Conservation (phyloP, 37 sponge, comb jelly and placozoan genomes). For the Crambe crambe region DNA sequence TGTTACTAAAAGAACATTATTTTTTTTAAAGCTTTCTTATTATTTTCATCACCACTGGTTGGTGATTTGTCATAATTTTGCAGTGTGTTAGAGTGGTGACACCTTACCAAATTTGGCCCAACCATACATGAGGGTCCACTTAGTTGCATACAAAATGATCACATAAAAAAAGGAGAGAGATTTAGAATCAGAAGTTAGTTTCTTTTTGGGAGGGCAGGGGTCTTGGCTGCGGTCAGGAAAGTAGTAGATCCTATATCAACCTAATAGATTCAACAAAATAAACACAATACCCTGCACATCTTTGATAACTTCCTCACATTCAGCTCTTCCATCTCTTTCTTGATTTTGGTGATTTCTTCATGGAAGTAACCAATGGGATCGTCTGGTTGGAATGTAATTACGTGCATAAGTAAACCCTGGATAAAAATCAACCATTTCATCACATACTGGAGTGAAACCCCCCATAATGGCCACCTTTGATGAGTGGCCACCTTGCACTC, state of each 20-base stretch:
- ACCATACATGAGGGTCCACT: too few relatives aligned
- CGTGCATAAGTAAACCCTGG: conserved; percentile 67
- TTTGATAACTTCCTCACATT: conserved; percentile 31
- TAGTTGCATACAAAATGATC: neutral
- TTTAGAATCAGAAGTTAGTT: too few relatives aligned
- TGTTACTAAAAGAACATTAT: neutral
- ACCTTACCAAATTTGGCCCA: too few relatives aligned
- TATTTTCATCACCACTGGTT: neutral
- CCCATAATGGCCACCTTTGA: too few relatives aligned
- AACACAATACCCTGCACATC: neutral
- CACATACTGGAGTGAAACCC: neutral
- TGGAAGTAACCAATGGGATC: conserved; percentile 69
- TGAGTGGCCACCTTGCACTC: too few relatives aligned
- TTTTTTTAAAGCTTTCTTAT: too few relatives aligned
- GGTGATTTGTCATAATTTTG: too few relatives aligned
- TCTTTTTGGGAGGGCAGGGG: too few relatives aligned
- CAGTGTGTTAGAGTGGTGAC: too few relatives aligned
- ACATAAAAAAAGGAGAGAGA: neutral
- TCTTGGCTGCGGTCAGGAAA: conserved; percentile 40
- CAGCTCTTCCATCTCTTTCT: conserved; percentile 66
- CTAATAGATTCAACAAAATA: conserved; percentile 15
- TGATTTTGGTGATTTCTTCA: conserved; percentile 58
- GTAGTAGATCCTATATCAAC: conserved; percentile 69
- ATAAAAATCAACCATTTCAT: neutral
- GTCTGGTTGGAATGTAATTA: conserved; percentile 58